Base-by-base conservation (phyloP, 2,113 vertebrate species). In the Anoura caudifer region DNA sequence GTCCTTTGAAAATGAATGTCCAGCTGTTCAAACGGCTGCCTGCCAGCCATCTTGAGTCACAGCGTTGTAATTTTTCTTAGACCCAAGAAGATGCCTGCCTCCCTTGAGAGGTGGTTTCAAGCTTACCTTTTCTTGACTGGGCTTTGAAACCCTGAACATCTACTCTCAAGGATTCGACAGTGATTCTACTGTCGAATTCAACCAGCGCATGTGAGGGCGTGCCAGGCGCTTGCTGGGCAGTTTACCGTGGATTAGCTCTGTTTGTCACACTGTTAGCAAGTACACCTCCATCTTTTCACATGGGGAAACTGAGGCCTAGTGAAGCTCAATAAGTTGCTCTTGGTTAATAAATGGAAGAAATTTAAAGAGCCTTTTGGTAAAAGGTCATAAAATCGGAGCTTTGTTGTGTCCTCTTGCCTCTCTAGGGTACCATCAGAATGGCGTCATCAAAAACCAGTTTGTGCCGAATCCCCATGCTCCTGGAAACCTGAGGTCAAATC, bases 401-500 rank as follows among this genome's bases (percentile, higher is more conserved):
- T 28, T 8, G 7, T 65, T 70, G 73, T 50, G 80, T 67, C 41
- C 7, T 75, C 26, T 50, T 26, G 69, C 45, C 26, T 59, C 31
- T 91, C 31, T 76, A 99, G 99, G 98, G 67, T 97, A 98, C 94
- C 99, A 99, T 90, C 99, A 99, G 91, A 99, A 99, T 3, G 99
- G 99, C 33, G 97, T 99, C 65, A 97, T 99, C 93, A 99, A 98
- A 96, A 97, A 98, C 94, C 98, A 98, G 36, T 93, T 95, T 69
- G 97, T 96, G 87, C 98, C 98, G 87, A 98, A 98, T 63, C 98
- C 98, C 81, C 99, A 98, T 11, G 65, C 13, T 12, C 84, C 92
- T 47, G 97, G 98, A 15, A 98, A 97, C 79, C 98, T 99, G 1
- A 98, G 97, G 87, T 96, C 93, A 94, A 98, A 33, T 47, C 99